A percentile compares a stretch with the other conserved stretches of the same genome.
These are phyloP conservation scores for Lacerta viridis DNA, from an alignment of 2,797 vertebrate genomes.

Conservation along the genomic window DNA sequence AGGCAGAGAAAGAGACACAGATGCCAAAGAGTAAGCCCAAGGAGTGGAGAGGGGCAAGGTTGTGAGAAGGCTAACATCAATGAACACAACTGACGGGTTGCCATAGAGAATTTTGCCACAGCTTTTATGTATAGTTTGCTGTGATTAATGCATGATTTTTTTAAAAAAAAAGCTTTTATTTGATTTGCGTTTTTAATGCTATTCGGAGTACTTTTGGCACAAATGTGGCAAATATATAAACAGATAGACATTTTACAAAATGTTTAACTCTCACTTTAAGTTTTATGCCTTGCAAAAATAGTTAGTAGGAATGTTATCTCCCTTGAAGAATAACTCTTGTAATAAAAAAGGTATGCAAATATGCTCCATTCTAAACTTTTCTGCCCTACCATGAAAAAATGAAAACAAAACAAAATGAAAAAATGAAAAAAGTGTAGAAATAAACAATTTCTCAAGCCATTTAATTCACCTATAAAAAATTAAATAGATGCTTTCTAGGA, in stretches of 20 bases:
- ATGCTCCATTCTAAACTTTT: background rate
- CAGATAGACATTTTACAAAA: constrained; percentile 54
- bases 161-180: background rate
- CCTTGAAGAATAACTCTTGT: constrained; percentile 57
- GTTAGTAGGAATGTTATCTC: constrained; percentile 60
- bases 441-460: constrained; percentile 67
- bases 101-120: background rate
- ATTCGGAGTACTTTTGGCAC: background rate
- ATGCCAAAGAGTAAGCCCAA: too few relatives aligned
- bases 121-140: background rate
- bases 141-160: background rate
- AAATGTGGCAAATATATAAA: background rate
- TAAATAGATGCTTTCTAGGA: constrained; percentile 66
- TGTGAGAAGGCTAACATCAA: background rate
- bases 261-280: constrained; percentile 70
- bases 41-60: background rate
- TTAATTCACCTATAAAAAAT: constrained; percentile 72
- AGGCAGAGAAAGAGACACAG: too few relatives aligned
- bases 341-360: constrained; percentile 36
- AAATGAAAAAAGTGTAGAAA: constrained; percentile 9
- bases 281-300: constrained; percentile 66
- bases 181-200: background rate
- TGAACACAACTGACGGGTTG: background rate
- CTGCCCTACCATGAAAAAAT: background rate
- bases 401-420: background rate